phyloP scores from a whole-genome alignment of 92 coral and sea anemone genomes.

The Ricordea florida region DNA sequence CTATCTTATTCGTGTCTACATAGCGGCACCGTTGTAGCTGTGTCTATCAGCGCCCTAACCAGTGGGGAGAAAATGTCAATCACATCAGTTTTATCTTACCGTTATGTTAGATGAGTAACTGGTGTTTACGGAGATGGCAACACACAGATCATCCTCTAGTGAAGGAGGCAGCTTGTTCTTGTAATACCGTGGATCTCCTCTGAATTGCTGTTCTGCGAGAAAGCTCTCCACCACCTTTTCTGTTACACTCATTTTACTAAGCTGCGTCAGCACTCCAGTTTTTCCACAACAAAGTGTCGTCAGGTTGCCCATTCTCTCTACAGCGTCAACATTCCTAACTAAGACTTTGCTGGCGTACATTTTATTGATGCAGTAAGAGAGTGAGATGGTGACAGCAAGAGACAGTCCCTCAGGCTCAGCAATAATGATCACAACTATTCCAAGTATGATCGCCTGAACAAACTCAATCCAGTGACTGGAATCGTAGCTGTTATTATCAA shows the following conservation, averaged over 20 bases:
- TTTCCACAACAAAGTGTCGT: conserved; percentile 79
- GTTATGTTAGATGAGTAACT: conserved; percentile 72
- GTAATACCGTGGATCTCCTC: conserved; percentile 75
- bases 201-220: conserved; percentile 46
- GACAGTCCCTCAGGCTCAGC: conserved; percentile 86
- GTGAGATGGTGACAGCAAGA: conserved; percentile 73
- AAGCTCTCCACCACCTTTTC: conserved; percentile 81
- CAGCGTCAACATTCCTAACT: conserved; percentile 74
- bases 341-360: conserved; percentile 65
- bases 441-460: conserved; percentile 80
- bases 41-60: too few relatives aligned
- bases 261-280: conserved; percentile 83
- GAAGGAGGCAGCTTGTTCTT: conserved; percentile 41
- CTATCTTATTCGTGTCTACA: too few relatives aligned
- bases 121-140: conserved; percentile 72
- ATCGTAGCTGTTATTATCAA: conserved; percentile 59
- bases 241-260: conserved; percentile 60
- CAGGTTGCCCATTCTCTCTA: conserved; percentile 81
- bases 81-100: too few relatives aligned
- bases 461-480: conserved; percentile 78
- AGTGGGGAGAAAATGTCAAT: too few relatives aligned
- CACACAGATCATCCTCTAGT: conserved; percentile 46
- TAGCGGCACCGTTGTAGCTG: too few relatives aligned
- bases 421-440: conserved; percentile 73
- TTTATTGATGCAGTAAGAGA: conserved; percentile 56